Percentiles rank a stretch among this genome's conserved stretches.
These are phyloP conservation scores for Drosophila kanapiae DNA, from an alignment of 1,140 invertebrate species.

Conservation along the genomic window DNA sequence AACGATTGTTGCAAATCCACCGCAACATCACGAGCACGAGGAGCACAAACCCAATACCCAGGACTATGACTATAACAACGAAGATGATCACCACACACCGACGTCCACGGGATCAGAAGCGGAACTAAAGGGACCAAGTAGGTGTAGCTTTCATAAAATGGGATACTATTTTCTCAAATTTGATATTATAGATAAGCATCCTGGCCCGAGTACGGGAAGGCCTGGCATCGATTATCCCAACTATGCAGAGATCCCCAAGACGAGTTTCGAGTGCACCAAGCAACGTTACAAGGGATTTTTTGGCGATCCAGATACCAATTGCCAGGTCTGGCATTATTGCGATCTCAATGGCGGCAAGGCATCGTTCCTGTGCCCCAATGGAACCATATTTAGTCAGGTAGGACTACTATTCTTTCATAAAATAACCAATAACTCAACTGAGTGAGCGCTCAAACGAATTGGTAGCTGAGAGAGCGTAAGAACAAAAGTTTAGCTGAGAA, in stretches of 20 bases:
- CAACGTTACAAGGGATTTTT: constrained; percentile 96
- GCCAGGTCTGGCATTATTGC: constrained; percentile 96
- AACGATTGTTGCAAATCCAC: constrained; percentile 80
- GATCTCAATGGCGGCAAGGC: constrained; percentile 96
- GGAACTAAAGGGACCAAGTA: constrained; percentile 63
- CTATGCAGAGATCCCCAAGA: constrained; percentile 91
- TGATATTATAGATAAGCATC: constrained; percentile 68
- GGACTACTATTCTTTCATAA: neutral
- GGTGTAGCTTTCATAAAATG: neutral
- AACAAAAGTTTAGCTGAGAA: too few species aligned
- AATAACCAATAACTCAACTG: neutral
- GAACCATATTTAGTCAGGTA: constrained; percentile 96
- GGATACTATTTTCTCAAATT: neutral
- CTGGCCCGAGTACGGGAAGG: constrained; percentile 88
- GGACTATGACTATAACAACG: constrained; percentile 73
- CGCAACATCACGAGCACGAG: constrained; percentile 82
- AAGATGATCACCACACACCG: constrained; percentile 33
- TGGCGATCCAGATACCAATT: constrained; percentile 93
- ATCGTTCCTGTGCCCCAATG: constrained; percentile 95
- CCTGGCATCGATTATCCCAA: constrained; percentile 94
- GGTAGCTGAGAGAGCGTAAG: too few species aligned
- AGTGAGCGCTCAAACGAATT: too few species aligned
- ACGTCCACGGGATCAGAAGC: constrained; percentile 10
- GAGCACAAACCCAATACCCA: constrained; percentile 24
- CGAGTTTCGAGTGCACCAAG: constrained; percentile 92